These are phyloP conservation scores for Halcyon senegalensis DNA, from an alignment of 2,113 vertebrate species.

Conservation along the genomic window DNA sequence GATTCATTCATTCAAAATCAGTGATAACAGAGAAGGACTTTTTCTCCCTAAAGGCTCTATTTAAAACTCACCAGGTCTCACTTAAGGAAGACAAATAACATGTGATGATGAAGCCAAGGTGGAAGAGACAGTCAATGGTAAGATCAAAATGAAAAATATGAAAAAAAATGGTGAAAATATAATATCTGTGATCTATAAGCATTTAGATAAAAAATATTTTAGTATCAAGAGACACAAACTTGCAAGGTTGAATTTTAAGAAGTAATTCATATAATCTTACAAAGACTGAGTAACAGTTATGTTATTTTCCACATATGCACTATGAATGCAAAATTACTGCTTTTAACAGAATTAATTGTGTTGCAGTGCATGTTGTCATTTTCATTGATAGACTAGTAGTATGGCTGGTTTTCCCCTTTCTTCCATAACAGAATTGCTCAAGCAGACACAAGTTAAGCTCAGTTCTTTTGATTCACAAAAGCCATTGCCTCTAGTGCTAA, in stretches of 20 bases:
- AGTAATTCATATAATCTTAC: neutral
- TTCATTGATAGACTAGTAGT: neutral
- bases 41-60: neutral
- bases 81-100: neutral
- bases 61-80: neutral
- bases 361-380: neutral
- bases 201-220: neutral
- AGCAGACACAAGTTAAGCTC: conserved; percentile 31
- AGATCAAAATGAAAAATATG: neutral
- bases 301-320: neutral
- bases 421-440: conserved; percentile 17
- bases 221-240: neutral
- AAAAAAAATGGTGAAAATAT: neutral
- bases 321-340: neutral
- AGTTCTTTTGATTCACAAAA: conserved; percentile 55
- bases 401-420: neutral
- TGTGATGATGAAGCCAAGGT: neutral
- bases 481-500: conserved; percentile 51
- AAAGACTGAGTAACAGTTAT: neutral
- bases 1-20: neutral
- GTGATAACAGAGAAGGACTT: neutral
- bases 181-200: neutral
- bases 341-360: conserved; percentile 18
- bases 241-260: neutral
- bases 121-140: neutral